Evolutionary conservation across 2,113 vertebrate species (phyloP).

Genomic region (Syrrhaptes paradoxus): DNA sequence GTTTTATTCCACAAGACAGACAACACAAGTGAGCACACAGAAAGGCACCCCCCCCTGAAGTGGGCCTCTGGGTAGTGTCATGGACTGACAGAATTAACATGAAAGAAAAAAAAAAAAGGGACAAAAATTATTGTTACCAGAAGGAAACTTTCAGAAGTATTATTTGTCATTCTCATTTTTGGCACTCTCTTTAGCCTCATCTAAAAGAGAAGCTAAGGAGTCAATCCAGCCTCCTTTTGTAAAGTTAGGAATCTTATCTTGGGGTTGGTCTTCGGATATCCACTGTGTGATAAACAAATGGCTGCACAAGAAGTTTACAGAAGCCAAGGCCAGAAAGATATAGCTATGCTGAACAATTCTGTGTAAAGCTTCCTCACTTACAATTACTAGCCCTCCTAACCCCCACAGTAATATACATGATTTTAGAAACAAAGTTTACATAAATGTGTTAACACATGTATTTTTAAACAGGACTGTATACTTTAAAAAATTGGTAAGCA

Average conservation of each 20-base stretch:
- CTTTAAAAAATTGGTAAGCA: neutral
- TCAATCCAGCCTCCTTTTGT: neutral
- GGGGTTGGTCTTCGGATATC: neutral
- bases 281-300: neutral
- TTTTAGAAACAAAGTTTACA: constrained; percentile 24
- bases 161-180: neutral
- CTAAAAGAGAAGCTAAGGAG: neutral
- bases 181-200: neutral
- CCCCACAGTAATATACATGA: neutral
- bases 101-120: neutral
- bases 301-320: neutral
- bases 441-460: constrained; percentile 9
- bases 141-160: neutral
- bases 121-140: neutral
- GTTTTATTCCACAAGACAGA: neutral
- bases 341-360: neutral
- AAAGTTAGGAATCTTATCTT: neutral
- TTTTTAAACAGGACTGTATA: neutral
- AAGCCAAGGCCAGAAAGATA: neutral
- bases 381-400: neutral
- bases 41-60: neutral
- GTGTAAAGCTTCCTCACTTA: neutral
- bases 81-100: neutral
- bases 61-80: neutral
- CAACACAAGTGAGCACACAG: neutral